Conservation (phyloP, 2,888 invertebrate species). For the Silvanus unidentatus region DNA sequence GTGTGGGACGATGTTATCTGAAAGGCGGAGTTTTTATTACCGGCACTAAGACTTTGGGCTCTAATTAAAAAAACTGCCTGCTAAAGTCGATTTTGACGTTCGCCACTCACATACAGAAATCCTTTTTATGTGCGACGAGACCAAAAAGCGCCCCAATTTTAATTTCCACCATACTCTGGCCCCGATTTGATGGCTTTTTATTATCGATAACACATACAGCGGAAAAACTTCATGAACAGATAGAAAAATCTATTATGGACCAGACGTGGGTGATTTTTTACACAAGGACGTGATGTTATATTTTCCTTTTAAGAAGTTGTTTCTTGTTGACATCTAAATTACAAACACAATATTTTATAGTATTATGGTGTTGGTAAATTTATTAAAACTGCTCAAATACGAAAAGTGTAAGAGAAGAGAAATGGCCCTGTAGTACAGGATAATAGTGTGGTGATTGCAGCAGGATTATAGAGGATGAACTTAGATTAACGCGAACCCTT, state of each 20-base stretch:
- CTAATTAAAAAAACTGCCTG: constrained; percentile 37
- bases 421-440: constrained; percentile 32
- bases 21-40: constrained; percentile 34
- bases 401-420: constrained; percentile 24
- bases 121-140: constrained; percentile 7
- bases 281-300: background rate
- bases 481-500: constrained; percentile 36
- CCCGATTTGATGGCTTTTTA: too few relatives aligned
- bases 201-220: too few relatives aligned
- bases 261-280: too few relatives aligned
- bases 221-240: too few relatives aligned
- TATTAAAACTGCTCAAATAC: constrained; percentile 18
- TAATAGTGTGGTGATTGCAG: constrained; percentile 39
- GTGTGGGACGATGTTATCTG: constrained; percentile 31
- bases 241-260: too few relatives aligned
- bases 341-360: constrained; percentile 22
- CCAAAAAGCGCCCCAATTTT: background rate
- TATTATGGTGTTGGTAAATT: constrained; percentile 20
- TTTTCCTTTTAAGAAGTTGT: constrained; percentile 1
- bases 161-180: background rate
- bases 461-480: constrained; percentile 39
- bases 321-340: constrained; percentile 19
- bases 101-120: constrained; percentile 7
- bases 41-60: constrained; percentile 29
- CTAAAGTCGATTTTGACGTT: constrained; percentile 25